Evolutionary conservation across 2,113 vertebrate species (phyloP).

Genomic region (Notiomystis cincta): DNA sequence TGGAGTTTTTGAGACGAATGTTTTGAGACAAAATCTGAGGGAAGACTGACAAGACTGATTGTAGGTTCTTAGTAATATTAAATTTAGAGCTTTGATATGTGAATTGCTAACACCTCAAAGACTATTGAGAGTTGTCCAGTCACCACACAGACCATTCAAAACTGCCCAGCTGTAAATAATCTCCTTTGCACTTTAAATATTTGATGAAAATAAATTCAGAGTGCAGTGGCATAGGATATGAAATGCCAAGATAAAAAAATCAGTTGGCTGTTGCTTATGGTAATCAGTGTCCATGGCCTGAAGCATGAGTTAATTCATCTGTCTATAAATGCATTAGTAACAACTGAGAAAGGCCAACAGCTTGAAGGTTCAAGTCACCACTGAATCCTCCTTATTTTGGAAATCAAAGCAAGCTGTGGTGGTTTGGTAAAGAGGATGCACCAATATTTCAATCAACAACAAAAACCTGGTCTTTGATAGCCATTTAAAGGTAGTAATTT

Average conservation of each 20-base stretch:
- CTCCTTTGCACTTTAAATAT: background rate
- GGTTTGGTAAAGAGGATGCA: background rate
- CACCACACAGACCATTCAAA: background rate
- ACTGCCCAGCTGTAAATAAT: background rate
- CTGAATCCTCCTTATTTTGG: background rate
- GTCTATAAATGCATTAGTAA: background rate
- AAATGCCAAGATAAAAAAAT: background rate
- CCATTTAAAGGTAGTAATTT: background rate
- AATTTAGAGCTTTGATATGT: background rate
- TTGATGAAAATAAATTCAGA: background rate
- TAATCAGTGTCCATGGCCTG: background rate
- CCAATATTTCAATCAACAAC: background rate
- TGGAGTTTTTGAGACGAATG: accelerated
- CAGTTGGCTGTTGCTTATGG: background rate
- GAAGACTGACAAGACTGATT: background rate
- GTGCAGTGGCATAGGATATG: background rate
- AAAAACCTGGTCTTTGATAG: background rate
- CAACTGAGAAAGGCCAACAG: background rate
- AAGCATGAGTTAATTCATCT: background rate
- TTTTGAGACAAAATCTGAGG: background rate
- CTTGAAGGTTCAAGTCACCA: background rate
- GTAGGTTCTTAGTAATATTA: background rate
- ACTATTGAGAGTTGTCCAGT: background rate
- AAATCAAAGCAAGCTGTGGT: background rate
- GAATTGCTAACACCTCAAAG: background rate